Base-by-base conservation (phyloP, 2,888 invertebrate species). In the Machimus rusticus region DNA sequence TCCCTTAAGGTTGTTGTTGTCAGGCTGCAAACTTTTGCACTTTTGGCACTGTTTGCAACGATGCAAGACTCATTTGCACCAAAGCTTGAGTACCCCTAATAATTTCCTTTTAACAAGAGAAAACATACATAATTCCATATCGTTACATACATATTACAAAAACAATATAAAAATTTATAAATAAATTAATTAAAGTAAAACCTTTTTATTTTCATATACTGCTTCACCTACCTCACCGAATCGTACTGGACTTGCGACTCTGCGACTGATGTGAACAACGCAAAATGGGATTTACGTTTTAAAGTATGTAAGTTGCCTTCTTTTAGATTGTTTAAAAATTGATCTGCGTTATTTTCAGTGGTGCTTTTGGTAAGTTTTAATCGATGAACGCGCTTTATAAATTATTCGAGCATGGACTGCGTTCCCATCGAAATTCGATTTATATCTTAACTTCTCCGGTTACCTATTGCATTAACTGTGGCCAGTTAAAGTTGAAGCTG, bases 341-440 rank as follows among this genome's bases (percentile, higher is more conserved):
- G 46, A 31, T 55, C 66, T 39, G 23, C 28, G 12, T 84, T 84
- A 23, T 37, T 74, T 84, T 81, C 81, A 14, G 23, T 23, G 28
- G 28, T 84, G 84, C 39, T 84, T 84, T 46, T 37, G 57, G n/a
- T 19, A 39, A 74, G 39, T 84, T 84, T 57, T 84, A 66, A 84
- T 84, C 84, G 84, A 84, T 39, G 74, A n/a, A 66, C 74, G 74
- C 74, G 43, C 74, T 84, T 84, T 84, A 84, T 84, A 84, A 84
- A 84, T 84, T 84, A 84, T 74, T 84, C 84, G 12, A 39, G 31
- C 14, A 23, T 14, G 19, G 84, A 23, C 55, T 84, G 74, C 66
- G 84, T 84, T 84, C 84, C 84, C 84, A 84, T 84, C 84, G 84
- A 84, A 84, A 84, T 84, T 84, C 84, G 84, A 84, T 84, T 84